Base-by-base conservation (phyloP, 2,888 invertebrate species). In the Dynastes grantii region DNA sequence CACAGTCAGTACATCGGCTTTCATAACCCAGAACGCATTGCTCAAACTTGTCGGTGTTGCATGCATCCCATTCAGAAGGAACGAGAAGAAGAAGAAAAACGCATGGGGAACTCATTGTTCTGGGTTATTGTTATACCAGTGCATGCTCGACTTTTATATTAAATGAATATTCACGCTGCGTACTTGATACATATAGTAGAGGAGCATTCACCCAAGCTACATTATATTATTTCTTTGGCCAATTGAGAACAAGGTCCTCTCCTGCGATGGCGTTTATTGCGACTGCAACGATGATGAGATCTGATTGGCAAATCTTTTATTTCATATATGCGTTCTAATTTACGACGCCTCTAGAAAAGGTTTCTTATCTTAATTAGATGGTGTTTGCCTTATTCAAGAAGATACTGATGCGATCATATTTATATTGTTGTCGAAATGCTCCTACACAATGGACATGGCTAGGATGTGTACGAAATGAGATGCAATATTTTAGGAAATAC, bases 201-300 rank as follows among this genome's bases (percentile, higher is more conserved):
- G 11, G 67, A 67, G 49, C 67, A 16, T 67, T 67, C 67, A 67
- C 67, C 27, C 67, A 27, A 27, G 22, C 2, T 73, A 58, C 58
- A 73, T 73, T 73, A 73, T 73, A 58, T 58, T 73, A 73, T 73
- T 73, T 73, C 58, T 58, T 73, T 40, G 37, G 58, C 58, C 73
- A 73, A 73, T 73, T 73, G 73, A 22, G 73, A 58, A 55, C 73
- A 73, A 73, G 73, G 73, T 55, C 37, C 40, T 73, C 37, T 53
- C 32, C 53, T 58, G 45, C 40, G 68, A 51, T 58, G 55, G 68
- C 51, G 49, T 58, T 58, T 27, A 27, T 49, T n/a, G 58, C 32
- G 68, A 13, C 37, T 29, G 27, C 40, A 40, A 22, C 13, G 53
- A 70, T 73, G 73, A 73, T 73, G 73, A 73, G 73, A 40, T 73